These are phyloP conservation scores for Heliconius cydno DNA, from an alignment of 2,888 invertebrate species.

Conservation along the genomic window DNA sequence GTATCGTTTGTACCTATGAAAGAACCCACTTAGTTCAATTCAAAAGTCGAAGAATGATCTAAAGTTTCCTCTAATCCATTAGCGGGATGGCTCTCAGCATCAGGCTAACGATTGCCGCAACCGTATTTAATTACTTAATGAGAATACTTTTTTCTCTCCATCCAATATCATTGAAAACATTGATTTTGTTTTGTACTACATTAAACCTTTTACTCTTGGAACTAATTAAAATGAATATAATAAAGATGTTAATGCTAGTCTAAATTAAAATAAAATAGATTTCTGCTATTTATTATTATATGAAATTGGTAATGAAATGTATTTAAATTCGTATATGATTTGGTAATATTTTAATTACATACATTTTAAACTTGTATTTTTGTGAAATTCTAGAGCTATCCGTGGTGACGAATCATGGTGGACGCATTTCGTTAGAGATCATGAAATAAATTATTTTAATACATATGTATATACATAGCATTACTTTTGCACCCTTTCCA, in stretches of 20 bases:
- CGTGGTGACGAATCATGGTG: too few relatives aligned
- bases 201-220: conserved; percentile 20
- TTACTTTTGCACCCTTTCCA: too few relatives aligned
- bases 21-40: conserved; percentile 33
- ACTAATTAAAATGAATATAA: conserved; percentile 14
- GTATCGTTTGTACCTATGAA: conserved; percentile 10
- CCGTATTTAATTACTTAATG: conserved; percentile 47
- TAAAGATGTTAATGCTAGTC: background rate
- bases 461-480: too few relatives aligned
- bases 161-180: conserved; percentile 33
- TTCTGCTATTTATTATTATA: too few relatives aligned
- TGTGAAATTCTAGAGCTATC: background rate
- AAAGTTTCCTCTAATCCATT: conserved; percentile 44
- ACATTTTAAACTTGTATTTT: too few relatives aligned
- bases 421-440: too few relatives aligned
- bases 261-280: too few relatives aligned
- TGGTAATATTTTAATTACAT: too few relatives aligned
- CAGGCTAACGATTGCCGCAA: conserved; percentile 43
- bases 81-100: conserved; percentile 43
- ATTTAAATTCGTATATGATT: too few relatives aligned
- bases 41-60: conserved; percentile 39
- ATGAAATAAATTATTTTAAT: too few relatives aligned
- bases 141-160: conserved; percentile 39
- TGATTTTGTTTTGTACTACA: conserved; percentile 33
- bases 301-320: too few relatives aligned